Percentiles rank a stretch among this genome's conserved stretches.
These are phyloP conservation scores for Potamarius usumacintae DNA, from an alignment of 2,113 vertebrate genomes.

Conservation along the genomic window DNA sequence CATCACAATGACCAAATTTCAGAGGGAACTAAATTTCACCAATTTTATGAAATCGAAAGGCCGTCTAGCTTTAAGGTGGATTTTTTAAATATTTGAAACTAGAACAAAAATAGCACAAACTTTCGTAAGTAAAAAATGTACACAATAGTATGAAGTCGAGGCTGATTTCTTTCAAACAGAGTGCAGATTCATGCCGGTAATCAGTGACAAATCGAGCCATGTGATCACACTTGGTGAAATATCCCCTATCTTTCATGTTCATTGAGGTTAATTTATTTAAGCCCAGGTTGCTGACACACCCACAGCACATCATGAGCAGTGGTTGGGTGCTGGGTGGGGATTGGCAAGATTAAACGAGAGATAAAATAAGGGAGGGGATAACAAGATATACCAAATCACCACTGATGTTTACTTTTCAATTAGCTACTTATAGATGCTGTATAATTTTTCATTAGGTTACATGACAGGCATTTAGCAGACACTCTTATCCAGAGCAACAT, in stretches of 20 bases:
- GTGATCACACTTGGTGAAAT: background rate
- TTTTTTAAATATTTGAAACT: background rate
- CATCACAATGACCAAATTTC: no score
- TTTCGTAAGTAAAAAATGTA: background rate
- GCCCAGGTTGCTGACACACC: background rate
- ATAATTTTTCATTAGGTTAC: background rate
- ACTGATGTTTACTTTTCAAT: background rate
- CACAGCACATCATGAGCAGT: background rate
- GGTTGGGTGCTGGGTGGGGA: background rate
- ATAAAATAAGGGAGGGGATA: background rate
- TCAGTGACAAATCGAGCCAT: background rate
- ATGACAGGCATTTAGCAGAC: no score
- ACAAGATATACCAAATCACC: background rate
- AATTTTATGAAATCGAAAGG: no score
- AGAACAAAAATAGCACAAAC: background rate
- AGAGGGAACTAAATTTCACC: no score
- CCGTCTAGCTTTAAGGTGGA: background rate
- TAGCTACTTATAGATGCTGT: background rate
- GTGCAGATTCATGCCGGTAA: background rate
- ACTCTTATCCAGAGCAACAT: no score
- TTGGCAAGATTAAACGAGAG: background rate
- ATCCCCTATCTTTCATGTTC: background rate
- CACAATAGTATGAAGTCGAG: background rate
- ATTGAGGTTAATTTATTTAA: background rate
- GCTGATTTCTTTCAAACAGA: background rate